Evolutionary conservation across 2,113 vertebrate genomes (phyloP), one percentile per base, ranked within the genome.

Genomic region (Periophthalmus modestus): DNA sequence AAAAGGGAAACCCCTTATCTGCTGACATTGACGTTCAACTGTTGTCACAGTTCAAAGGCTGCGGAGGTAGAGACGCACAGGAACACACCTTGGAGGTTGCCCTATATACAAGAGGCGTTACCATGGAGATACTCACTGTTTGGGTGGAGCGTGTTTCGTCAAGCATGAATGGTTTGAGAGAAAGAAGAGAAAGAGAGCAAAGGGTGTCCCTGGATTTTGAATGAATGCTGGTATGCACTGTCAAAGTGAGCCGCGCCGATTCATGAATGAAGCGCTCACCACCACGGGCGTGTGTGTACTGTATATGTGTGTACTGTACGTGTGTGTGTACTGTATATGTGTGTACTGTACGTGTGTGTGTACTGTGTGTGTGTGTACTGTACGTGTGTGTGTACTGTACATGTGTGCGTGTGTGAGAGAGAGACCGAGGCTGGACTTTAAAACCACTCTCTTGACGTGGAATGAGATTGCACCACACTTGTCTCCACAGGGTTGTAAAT

Each of bases 1-100:
- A 67, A 69, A 78, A 93, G 90, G 93, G 92, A 92, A 95, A 79
- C 77, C 90, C 90, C 93, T 74, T 90, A 87, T 89, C 88, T 89
- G 85, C 83, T 89, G 88, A 87, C 82, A 88, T 81, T 72, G 69
- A 77, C 81, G 79, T 80, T 89, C 81, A 80, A 90, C 71, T 68
- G 89, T 81, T 87, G 85, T 86, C 80, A 86, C 52, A 61, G 82
- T 86, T 83, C 85, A 89, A 90, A 91, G 89, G 76, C 78, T 62
- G 24, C 52, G 47, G 48, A 81, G 84, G 75, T 80, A 78, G 65
- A 86, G 66, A 71, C 62, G 52, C 33, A 62, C 59, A 7, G 69
- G 34, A 73, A 4, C 88, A 88, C 76, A 88, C 82, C 79, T 69
- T 70, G 36, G 82, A 86, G 72, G 80, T 69, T 82, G 88, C 82